Percentiles rank a stretch among this genome's conserved stretches.
Evolutionary conservation across 2,797 vertebrate genomes (phyloP).

Genomic region (Jordanella pulchra): DNA sequence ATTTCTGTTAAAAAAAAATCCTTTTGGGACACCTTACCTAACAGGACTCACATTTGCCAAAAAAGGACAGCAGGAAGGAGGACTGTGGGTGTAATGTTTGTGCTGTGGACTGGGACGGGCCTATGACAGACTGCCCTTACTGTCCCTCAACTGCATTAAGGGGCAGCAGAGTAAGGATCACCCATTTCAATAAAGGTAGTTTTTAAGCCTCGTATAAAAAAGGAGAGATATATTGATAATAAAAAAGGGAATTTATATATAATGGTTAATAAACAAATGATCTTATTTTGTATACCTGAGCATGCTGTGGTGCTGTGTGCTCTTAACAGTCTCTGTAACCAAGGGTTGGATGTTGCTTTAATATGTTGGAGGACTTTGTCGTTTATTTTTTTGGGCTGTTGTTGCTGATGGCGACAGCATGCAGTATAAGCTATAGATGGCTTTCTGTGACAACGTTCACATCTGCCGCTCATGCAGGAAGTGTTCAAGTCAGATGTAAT

Average conservation of each 20-base stretch:
- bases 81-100: constrained; percentile 25
- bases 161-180: constrained; percentile 42
- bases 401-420: constrained; percentile 52
- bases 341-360: constrained; percentile 57
- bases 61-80: constrained; percentile 15
- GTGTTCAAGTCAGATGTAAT: background rate
- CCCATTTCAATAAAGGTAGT: constrained; percentile 59
- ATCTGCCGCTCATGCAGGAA: constrained; percentile 40
- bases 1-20: constrained; percentile 35
- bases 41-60: constrained; percentile 38
- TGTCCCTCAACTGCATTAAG: constrained; percentile 58
- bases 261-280: constrained; percentile 60
- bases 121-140: constrained; percentile 67
- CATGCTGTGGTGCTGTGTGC: constrained; percentile 69
- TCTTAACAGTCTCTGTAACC: constrained; percentile 58
- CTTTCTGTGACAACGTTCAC: constrained; percentile 65
- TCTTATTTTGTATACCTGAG: constrained; percentile 74
- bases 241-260: constrained; percentile 49
- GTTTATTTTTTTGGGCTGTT: constrained; percentile 63
- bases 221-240: constrained; percentile 67
- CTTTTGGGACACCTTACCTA: constrained; percentile 41
- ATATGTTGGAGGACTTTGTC: constrained; percentile 49
- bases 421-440: constrained; percentile 68
- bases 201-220: constrained; percentile 71
- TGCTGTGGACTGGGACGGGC: constrained; percentile 54